Conservation (phyloP, 2,888 invertebrate genomes). For the Capitulum mitella region DNA sequence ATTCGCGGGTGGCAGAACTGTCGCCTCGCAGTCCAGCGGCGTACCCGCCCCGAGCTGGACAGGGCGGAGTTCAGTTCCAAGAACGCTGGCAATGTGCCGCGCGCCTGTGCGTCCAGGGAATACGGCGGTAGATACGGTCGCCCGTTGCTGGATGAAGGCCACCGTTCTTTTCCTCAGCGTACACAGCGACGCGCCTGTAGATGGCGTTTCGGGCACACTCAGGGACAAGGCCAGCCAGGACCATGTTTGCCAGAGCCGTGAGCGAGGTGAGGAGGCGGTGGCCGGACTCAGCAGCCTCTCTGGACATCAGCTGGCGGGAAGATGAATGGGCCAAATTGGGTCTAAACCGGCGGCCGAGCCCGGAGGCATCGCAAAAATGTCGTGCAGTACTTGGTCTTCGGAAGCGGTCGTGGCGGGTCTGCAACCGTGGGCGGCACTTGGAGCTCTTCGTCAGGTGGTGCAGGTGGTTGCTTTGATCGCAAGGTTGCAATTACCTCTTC, state of each 20-base stretch:
- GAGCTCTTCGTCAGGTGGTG: neutral
- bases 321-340: too few relatives aligned
- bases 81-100: neutral
- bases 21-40: neutral
- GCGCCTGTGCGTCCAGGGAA: neutral
- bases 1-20: too few relatives aligned
- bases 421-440: neutral
- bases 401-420: neutral
- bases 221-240: too few relatives aligned
- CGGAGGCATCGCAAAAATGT: too few relatives aligned
- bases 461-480: neutral
- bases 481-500: neutral
- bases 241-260: too few relatives aligned
- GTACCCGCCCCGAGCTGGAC: neutral
- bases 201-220: neutral
- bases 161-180: neutral
- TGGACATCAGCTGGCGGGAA: neutral
- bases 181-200: neutral
- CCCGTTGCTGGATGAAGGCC: neutral
- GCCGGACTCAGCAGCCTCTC: too few relatives aligned
- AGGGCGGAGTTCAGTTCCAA: neutral
- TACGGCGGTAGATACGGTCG: neutral
- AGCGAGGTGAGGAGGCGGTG: too few relatives aligned
- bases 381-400: too few relatives aligned
- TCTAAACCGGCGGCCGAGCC: too few relatives aligned